Evolutionary conservation across 2,113 vertebrate species (phyloP).

Genomic region (Scomber colias): DNA sequence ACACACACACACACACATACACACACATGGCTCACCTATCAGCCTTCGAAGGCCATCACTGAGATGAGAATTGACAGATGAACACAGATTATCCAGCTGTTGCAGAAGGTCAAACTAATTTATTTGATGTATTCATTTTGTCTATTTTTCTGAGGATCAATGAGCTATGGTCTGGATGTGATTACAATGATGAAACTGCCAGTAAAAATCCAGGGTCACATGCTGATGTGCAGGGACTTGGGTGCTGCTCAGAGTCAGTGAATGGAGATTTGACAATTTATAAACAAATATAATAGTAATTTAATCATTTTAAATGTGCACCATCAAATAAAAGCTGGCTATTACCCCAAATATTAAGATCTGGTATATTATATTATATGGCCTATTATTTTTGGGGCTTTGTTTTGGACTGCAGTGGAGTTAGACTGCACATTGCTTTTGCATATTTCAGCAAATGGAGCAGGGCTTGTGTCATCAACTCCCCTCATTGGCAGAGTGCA

Average conservation of each 20-base stretch:
- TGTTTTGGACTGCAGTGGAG: conserved; percentile 9
- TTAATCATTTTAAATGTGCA: conserved; percentile 9
- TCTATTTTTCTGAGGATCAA: conserved; percentile 52
- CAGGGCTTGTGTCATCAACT: conserved; percentile 37
- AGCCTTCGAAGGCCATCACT: conserved; percentile 64
- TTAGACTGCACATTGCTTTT: conserved; percentile 25
- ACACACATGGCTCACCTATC: conserved; percentile 16
- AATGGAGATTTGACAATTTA: neutral
- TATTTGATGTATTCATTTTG: conserved; percentile 69
- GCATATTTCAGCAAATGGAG: conserved; percentile 47
- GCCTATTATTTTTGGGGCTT: conserved; percentile 15
- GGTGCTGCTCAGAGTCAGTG: neutral
- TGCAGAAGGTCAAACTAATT: conserved; percentile 72
- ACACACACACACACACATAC: conserved; percentile 24
- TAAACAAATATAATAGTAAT: neutral
- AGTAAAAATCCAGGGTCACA: conserved; percentile 22
- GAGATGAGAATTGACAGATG: conserved; percentile 68
- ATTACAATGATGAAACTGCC: conserved; percentile 64
- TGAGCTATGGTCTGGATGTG: conserved; percentile 54
- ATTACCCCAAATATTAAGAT: conserved; percentile 3
- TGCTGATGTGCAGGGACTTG: conserved; percentile 12
- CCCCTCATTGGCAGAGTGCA: conserved; percentile 33
- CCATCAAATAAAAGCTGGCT: neutral
- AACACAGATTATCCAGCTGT: conserved; percentile 61
- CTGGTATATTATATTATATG: neutral